Base-by-base conservation (phyloP, 2,888 invertebrate species). In the Agonopterix alstromeriana region DNA sequence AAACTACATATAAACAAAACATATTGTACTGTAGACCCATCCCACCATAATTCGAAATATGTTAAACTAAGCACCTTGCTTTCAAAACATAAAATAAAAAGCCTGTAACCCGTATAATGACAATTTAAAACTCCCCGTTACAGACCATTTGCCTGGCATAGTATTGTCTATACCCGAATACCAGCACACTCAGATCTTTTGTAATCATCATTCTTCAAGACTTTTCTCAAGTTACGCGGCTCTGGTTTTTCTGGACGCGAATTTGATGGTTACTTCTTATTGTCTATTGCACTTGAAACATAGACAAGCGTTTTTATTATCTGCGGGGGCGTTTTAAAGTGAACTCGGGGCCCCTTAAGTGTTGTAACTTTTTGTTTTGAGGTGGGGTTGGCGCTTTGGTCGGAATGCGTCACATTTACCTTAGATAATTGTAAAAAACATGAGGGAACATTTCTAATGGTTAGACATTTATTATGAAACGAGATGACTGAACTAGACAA, bases 291-390 rank as follows among this genome's bases (percentile, higher is more conserved):
- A 62, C 62, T 65, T 56, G 63, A 62, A 61, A 57, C 63, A 79
- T 69, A 83, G 82, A 81, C 80, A 78, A 77, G 77, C 74, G 76
- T 84, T 86, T 87, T 86, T 87, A 85, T 86, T 82, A 80, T 83
- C 86, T 80, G 82, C 66, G 80, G 84, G 82, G 82, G 73, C 70
- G 67, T 70, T 82, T 84, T 82, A 82, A 80, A 82, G 67, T 68
- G 77, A 67, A 61, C 63, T 61, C 55, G 53, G 71, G 67, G 69
- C 72, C 73, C 76, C 79, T 79, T 79, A 81, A 83, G 81, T 76
- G 82, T 70, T 80, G 79, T 78, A 74, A 73, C 71, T 68, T 59
- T 77, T 69, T 67, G 71, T 61, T 64, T 54, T 58, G 55, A 60
- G 71, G 73, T 76, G 71, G 78, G 77, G 77, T 75, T 73, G 38